Base-by-base conservation (phyloP, 2,888 invertebrate species). In the Pristionchus entomophagus region DNA sequence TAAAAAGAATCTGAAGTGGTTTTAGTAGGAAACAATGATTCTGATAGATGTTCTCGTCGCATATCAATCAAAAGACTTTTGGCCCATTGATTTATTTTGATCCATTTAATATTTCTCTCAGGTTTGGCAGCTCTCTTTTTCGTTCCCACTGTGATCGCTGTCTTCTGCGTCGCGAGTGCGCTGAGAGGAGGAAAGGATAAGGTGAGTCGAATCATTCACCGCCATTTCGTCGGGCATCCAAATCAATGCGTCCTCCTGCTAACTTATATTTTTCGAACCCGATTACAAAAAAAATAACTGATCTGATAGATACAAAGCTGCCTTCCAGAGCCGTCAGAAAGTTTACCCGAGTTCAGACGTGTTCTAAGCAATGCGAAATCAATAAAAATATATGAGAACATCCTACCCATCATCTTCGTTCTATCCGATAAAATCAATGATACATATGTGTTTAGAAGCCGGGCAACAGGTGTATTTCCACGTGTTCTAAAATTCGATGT, bases 91-190 rank as follows among this genome's bases (percentile, higher is more conserved):
- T n/a, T n/a, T n/a, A n/a, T n/a, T n/a, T n/a, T n/a, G n/a, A n/a
- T n/a, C n/a, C n/a, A n/a, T n/a, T n/a, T n/a, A n/a, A n/a, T 22
- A 22, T 65, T 45, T 8, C 17, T 14, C 45, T 26, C 29, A 78
- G 78, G 78, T 29, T 51, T 78, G 49, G 78, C 78, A 19, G 78
- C 78, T 26, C 78, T 78, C 12, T 78, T 78, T 32, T 78, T 78
- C 49, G n/a, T 78, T 4, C 78, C 78, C 14, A 51, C 78, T 29
- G 51, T 78, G 19, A 49, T 78, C 29, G 78, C 78, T 10, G 32
- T 78, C 4, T 78, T 78, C 78, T 78, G 45, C 29, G 49, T 78
- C 4, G 78, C 78, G 32, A 51, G 49, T 51, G 78, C 49, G 6
- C 51, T 78, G 29, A 49, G 78, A 29, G 49, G 78, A 45, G 78